Evolutionary conservation across 2,113 vertebrate genomes (phyloP).

Genomic region (Chunga burmeisteri): DNA sequence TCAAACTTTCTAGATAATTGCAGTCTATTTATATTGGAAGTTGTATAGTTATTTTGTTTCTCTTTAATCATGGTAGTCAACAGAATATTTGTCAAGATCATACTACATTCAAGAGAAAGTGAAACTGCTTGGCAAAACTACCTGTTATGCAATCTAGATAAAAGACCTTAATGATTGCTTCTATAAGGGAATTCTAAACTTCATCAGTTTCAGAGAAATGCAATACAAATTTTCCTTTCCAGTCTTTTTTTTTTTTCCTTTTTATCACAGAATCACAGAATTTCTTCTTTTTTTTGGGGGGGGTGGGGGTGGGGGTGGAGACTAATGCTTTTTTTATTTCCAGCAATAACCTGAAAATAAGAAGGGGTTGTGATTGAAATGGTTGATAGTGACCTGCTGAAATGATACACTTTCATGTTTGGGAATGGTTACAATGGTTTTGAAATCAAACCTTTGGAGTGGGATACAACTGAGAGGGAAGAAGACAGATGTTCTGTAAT

Average conservation of each 20-base stretch:
- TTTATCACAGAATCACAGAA: background rate
- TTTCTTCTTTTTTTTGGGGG: background rate
- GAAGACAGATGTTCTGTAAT: background rate
- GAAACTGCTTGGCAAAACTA: background rate
- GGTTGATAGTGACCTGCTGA: background rate
- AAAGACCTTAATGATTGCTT: background rate
- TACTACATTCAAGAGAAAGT: background rate
- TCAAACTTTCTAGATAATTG: background rate
- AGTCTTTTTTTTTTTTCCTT: background rate
- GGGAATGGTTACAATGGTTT: background rate
- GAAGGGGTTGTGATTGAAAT: background rate
- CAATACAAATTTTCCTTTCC: background rate
- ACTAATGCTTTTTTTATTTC: background rate
- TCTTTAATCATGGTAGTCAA: background rate
- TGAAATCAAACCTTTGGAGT: background rate
- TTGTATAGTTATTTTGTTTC: background rate
- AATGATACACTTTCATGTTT: background rate
- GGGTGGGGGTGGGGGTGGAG: accelerated
- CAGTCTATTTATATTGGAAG: background rate
- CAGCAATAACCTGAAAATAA: background rate
- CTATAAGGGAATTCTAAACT: background rate
- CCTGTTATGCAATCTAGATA: background rate
- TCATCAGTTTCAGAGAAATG: background rate
- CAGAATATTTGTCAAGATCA: background rate
- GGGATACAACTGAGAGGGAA: background rate